These are phyloP conservation scores for Nyctibius grandis DNA, from an alignment of 2,797 vertebrate genomes.

Conservation along the genomic window DNA sequence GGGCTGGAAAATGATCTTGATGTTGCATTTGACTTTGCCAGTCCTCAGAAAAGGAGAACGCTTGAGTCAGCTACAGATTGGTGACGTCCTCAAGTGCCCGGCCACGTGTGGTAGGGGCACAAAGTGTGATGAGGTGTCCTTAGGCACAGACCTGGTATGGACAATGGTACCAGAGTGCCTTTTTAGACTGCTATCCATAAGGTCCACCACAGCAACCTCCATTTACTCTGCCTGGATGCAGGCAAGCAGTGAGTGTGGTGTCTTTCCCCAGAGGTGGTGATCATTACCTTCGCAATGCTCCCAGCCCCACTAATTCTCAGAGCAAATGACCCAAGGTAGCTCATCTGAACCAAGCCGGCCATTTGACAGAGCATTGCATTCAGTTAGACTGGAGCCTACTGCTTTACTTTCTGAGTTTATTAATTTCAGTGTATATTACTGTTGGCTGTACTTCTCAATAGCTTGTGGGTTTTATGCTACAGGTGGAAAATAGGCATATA, in stretches of 20 bases:
- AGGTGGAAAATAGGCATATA: not conserved
- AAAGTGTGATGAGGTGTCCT: not conserved
- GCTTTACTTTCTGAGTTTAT: not conserved
- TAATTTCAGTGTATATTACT: not conserved
- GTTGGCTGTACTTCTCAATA: not conserved
- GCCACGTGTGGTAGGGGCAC: accelerated
- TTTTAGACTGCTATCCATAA: accelerated
- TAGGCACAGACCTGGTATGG: not conserved
- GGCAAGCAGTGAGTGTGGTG: not conserved
- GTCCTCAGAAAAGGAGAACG: accelerated
- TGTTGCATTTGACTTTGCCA: not conserved
- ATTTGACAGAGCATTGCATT: not conserved
- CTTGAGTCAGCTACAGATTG: accelerated
- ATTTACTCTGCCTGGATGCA: not conserved
- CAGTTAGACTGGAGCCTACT: not conserved
- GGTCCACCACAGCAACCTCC: not conserved
- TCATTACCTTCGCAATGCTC: not conserved
- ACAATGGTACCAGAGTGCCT: accelerated
- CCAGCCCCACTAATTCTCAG: not conserved
- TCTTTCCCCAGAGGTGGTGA: not conserved
- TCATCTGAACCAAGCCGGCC: not conserved
- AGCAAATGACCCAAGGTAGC: not conserved
- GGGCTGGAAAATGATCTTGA: not conserved
- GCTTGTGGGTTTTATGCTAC: not conserved
- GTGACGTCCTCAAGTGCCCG: accelerated